Base-by-base conservation (phyloP, 2,797 vertebrate genomes). In the Brachyrhaphis roseni region DNA sequence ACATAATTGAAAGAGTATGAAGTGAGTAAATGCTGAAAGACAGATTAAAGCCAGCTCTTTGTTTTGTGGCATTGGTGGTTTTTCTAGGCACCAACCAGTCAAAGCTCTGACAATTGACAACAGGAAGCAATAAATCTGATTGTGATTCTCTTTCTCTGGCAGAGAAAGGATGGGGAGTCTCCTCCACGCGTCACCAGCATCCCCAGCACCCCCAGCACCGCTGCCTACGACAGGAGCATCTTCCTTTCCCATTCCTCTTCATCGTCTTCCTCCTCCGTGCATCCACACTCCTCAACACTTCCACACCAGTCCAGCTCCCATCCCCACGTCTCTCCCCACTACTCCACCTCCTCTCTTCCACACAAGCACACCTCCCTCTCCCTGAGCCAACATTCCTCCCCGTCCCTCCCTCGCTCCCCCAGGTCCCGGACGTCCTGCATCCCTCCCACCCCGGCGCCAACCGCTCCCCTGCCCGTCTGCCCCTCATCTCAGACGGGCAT, bases 151-250 rank as follows among this genome's bases (percentile, higher is more conserved):
- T 74, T 82, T 6, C 79, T 47, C 62, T n/a, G 23, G 59, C 95
- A 98, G 97, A 94, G 96, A 89, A 98, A 98, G 94, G 95, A 89
- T 53, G 82, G 85, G 2, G 95, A 98, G 47, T 93, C 93, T 8
- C 97, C 97, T 78, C 96, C 96, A 82, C 95, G 96, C 6, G 96
- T 96, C 90, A 96, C 96, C 94, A 98, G 96, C 43, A 96, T 96
- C 87, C 95, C 97, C 1, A 96, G 96, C 90, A 92, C 96, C 87
- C 95, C 97, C 1, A 96, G 96, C 90, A 92, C 96, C 49, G 94
- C 95, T 81, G 94, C 96, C 76, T 97, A 96, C 0, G 97, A 97
- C 43, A 97, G 96, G 91, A 96, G 90, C 88, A 95, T 97, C 83
- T 89, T 96, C 90, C 95, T 90, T 12, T 95, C 96, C 11, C 96